phyloP scores from a whole-genome alignment of 2,888 invertebrate genomes.

The Pomacea canaliculata region DNA sequence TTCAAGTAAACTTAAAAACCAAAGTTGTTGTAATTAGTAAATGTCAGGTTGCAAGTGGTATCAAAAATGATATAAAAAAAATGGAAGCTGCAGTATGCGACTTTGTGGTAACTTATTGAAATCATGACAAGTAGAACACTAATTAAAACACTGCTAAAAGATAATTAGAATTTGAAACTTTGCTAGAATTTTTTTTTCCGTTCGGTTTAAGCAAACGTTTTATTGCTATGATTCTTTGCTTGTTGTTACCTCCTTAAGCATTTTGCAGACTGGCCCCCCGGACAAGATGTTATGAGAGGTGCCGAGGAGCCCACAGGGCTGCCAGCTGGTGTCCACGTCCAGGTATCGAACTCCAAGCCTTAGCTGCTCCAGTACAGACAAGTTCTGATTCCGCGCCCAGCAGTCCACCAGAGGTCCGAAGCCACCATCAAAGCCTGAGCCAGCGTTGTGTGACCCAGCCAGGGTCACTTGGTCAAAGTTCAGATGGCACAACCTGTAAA shows the following conservation, averaged over 20 bases:
- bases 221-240: no score
- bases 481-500: slow-evolving; percentile 28
- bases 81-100: no score
- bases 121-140: no score
- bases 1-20: no score
- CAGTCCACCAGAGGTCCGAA: slow-evolving; percentile 30
- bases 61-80: no score
- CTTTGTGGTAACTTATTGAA: no score
- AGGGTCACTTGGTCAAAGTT: slow-evolving; percentile 29
- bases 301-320: slow-evolving; percentile 31
- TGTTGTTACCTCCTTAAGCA: slow-evolving; percentile 28
- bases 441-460: slow-evolving; percentile 34
- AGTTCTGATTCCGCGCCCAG: slow-evolving; percentile 29
- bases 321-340: slow-evolving; percentile 33
- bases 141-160: no score
- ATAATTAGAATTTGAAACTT: no score
- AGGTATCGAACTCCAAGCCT: slow-evolving; percentile 30
- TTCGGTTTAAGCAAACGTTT: no score
- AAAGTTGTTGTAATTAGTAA: no score
- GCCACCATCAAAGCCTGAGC: slow-evolving; percentile 31
- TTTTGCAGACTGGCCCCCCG: slow-evolving; percentile 30
- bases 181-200: no score
- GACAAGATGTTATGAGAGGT: slow-evolving; percentile 29
- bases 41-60: no score
- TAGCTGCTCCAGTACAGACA: slow-evolving; percentile 28